Base-by-base conservation (phyloP, 2,888 invertebrate genomes). In the Lycophotia porphyrea region DNA sequence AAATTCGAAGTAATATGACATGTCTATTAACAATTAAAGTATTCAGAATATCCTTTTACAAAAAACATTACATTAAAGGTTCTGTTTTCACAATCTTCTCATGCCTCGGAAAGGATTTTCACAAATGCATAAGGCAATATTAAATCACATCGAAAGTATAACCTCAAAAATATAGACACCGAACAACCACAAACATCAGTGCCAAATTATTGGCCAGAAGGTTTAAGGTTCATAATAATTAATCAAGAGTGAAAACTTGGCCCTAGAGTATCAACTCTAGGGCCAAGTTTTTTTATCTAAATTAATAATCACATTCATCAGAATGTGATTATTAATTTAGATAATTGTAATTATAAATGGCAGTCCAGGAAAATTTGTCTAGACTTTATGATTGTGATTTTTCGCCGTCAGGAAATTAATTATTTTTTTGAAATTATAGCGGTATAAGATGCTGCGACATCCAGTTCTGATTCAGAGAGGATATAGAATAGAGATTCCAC, bases 261-360 rank as follows among this genome's bases (percentile, higher is more conserved):
- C 24, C 39, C 18, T 55, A 31, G 52, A 71, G 63, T n/a, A n/a
- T n/a, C n/a, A n/a, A n/a, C n/a, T n/a, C n/a, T n/a, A n/a, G n/a
- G n/a, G n/a, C n/a, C n/a, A n/a, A n/a, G n/a, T n/a, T n/a, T n/a
- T n/a, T n/a, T n/a, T n/a, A n/a, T n/a, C n/a, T n/a, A n/a, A n/a
- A n/a, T n/a, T n/a, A n/a, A n/a, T n/a, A n/a, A n/a, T n/a, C n/a
- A n/a, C n/a, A n/a, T n/a, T n/a, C n/a, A n/a, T n/a, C n/a, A n/a
- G n/a, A 9, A 71, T 67, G 24, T 64, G 67, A 74, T 74, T 55
- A 71, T 71, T 80, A 74, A 71, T 79, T 79, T 15, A 74, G 80
- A 81, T 79, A 65, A 64, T 74, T 64, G 18, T 80, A 52, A 58
- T 71, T 84, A 68, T 74, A 68, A 64, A 52, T 68, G 21, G 36